phyloP scores from a whole-genome alignment of 2,888 invertebrate genomes.

The Apodemia zela region DNA sequence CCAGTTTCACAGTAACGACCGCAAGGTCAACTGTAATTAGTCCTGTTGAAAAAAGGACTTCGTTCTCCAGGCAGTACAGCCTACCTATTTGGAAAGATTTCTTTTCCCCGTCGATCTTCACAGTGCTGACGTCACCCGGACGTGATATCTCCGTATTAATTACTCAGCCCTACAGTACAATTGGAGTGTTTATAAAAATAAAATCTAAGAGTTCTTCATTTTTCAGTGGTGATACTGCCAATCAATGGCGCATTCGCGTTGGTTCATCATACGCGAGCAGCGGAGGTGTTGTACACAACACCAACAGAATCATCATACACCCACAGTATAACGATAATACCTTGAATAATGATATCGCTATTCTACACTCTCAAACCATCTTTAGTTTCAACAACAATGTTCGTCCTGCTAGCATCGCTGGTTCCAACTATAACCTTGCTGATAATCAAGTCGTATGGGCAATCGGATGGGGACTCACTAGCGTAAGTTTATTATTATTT shows the following conservation, averaged over 20 bases:
- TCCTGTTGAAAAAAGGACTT: too few species aligned
- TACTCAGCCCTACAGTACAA: too few species aligned
- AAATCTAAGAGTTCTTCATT: too few species aligned
- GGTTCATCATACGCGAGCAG: slow-evolving; percentile 45
- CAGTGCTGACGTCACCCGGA: too few species aligned
- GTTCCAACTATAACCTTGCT: slow-evolving; percentile 42
- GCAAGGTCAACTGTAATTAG: too few species aligned
- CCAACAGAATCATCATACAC: slow-evolving; percentile 40
- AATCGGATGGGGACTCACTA: slow-evolving; percentile 55
- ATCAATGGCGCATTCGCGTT: slow-evolving; percentile 42
- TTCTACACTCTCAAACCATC: slow-evolving; percentile 40
- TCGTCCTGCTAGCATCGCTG: slow-evolving; percentile 39
- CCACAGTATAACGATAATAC: slow-evolving; percentile 41
- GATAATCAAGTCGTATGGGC: slow-evolving; percentile 51
- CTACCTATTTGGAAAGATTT: too few species aligned
- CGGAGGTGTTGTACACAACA: slow-evolving; percentile 41
- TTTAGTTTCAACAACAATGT: slow-evolving; percentile 40
- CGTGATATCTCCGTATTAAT: too few species aligned
- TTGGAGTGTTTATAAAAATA: too few species aligned
- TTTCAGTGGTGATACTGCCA: slow-evolving; percentile 37
- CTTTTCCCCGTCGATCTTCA: too few species aligned
- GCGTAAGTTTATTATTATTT: too few species aligned
- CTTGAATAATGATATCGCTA: slow-evolving; percentile 48
- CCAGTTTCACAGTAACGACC: too few species aligned
- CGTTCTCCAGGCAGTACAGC: too few species aligned